Evolutionary conservation across 2,797 vertebrate genomes (phyloP), one percentile per base, ranked within the genome.

Genomic region (Rhynchonycteris naso): DNA sequence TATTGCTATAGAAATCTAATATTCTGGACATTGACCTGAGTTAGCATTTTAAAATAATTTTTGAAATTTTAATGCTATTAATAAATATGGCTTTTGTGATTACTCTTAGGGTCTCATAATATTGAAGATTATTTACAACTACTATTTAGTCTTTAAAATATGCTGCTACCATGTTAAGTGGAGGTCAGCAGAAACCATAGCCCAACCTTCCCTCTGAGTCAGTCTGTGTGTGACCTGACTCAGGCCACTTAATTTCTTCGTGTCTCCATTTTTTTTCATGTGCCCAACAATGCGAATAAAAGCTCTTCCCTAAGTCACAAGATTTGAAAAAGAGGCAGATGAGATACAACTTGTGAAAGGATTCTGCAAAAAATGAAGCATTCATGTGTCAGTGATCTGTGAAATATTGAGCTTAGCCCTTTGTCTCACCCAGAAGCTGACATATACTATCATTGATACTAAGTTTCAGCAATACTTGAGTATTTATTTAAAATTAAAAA

Each of bases 61-160:
- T 47, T 80, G 21, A 90, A 96, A 92, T 75, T 52, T 85, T 82
- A 38, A 72, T 86, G 65, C 47, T 88, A 24, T 65, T 43, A 59
- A 47, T 19, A 22, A 85, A 35, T 3, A 61, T 35, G 56, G 21
- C 56, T 88, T 82, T 92, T 79, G 28, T 63, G 68, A 63, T 54
- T 79, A 24, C 65, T 82, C 43, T 63, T 65, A 82, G 43, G 52
- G 58, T 56, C 0, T 38, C 13, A 33, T 58, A 15, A n/a, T 74
- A 61, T 35, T 63, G 88, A 38, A 43, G 50, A 26, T 69, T 83
- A 35, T 56, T 69, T 89, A 22, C 19, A 52, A 9, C 7, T 52
- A 43, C 9, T 43, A n/a, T 24, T 30, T 80, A 30, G 12, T 69
- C 24, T 65, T 78, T 71, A 54, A 88, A 66, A 88, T 7, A 33